A percentile compares a stretch with the other conserved stretches of the same genome.
phyloP scores from a whole-genome alignment of 2,797 vertebrate genomes.

The Galago senegalensis region DNA sequence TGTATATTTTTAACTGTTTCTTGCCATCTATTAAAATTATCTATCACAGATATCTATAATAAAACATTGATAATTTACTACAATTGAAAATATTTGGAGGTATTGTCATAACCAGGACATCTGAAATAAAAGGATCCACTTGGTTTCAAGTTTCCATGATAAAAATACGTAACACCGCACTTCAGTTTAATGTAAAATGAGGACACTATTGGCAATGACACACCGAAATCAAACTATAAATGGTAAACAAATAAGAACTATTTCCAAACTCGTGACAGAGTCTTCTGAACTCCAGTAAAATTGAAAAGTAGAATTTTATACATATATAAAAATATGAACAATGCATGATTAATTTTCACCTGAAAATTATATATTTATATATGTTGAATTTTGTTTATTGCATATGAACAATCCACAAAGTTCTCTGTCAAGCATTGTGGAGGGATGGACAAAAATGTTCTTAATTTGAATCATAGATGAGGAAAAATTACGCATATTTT shows the following conservation, averaged over 20 bases:
- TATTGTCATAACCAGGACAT: neutral
- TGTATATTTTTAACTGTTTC: neutral
- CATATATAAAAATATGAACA: neutral
- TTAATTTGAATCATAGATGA: neutral
- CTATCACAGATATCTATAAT: neutral
- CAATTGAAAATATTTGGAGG: neutral
- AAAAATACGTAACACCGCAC: neutral
- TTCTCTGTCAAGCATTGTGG: neutral
- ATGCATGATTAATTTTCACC: neutral
- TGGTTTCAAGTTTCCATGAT: neutral
- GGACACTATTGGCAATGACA: neutral
- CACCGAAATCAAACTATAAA: neutral
- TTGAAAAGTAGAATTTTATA: neutral
- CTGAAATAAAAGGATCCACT: neutral
- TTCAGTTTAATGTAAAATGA: neutral
- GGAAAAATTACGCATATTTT: neutral
- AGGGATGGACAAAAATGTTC: neutral
- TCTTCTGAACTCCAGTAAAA: neutral
- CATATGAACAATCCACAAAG: neutral
- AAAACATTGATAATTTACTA: neutral
- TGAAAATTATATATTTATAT: neutral
- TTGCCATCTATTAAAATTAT: neutral
- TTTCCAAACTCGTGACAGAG: neutral
- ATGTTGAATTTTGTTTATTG: neutral
- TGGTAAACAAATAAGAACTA: neutral